Evolutionary conservation across 2,113 vertebrate species (phyloP).

Genomic region (Petromus typicus): DNA sequence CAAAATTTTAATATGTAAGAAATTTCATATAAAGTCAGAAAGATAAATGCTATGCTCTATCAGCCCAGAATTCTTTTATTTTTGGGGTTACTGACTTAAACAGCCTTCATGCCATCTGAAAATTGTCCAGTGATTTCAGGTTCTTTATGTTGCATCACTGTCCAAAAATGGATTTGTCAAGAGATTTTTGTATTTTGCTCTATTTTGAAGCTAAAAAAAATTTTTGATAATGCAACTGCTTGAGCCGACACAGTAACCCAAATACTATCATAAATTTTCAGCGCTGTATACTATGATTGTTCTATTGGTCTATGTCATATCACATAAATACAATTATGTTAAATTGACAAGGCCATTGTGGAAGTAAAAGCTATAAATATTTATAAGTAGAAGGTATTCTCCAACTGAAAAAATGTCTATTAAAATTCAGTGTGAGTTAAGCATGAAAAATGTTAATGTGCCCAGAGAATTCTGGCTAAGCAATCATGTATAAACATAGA

Average conservation of each 20-base stretch:
- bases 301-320: neutral
- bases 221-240: neutral
- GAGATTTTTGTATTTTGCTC: neutral
- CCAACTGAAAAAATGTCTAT: slow-evolving; percentile 40
- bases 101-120: neutral
- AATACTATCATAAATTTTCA: neutral
- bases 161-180: neutral
- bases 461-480: slow-evolving; percentile 73
- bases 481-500: slow-evolving; percentile 69
- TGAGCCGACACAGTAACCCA: neutral
- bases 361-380: slow-evolving; percentile 48
- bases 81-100: neutral
- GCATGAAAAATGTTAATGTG: slow-evolving; percentile 73
- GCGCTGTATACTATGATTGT: neutral
- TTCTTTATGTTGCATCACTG: neutral
- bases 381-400: slow-evolving; percentile 59
- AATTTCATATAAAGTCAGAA: neutral
- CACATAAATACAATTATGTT: neutral
- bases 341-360: slow-evolving; percentile 9
- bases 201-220: slow-evolving; percentile 37
- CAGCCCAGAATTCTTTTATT: neutral
- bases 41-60: neutral
- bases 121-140: neutral
- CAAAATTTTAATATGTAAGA: neutral
- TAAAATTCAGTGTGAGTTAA: slow-evolving; percentile 73